Percentiles rank a stretch among this genome's conserved stretches.
Conservation (phyloP, 2,113 vertebrate genomes). For the human (Homo sapiens) region DNA sequence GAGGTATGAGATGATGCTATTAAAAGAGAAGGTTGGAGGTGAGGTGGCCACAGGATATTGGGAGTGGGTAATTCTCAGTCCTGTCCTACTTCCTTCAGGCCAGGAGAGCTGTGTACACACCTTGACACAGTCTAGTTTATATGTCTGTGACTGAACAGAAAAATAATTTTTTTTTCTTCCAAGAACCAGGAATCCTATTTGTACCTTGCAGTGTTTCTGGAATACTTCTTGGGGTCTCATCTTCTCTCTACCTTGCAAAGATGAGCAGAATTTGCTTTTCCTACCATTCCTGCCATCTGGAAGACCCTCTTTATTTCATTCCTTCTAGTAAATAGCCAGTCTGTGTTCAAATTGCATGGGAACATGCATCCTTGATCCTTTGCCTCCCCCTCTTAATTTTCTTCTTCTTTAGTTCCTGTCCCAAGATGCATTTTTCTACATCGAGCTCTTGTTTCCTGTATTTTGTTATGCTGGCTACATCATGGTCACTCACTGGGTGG, state of each 20-base stretch:
- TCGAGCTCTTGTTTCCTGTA: constrained; percentile 10
- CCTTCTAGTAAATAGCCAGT: constrained; percentile 9
- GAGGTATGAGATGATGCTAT: neutral
- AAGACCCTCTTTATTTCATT: constrained; percentile 41
- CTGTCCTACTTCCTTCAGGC: neutral
- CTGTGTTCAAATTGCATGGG: constrained; percentile 31
- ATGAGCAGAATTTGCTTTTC: constrained; percentile 46
- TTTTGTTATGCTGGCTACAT: constrained; percentile 8
- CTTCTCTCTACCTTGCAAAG: constrained; percentile 44
- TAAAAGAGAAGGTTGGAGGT: neutral
- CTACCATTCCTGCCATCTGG: constrained; percentile 19
- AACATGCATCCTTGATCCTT: constrained; percentile 55
- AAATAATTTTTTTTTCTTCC: neutral
- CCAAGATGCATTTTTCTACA: constrained; percentile 15
- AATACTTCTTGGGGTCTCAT: constrained; percentile 17
- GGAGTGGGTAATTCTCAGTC: neutral
- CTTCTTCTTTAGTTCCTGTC: constrained; percentile 21
- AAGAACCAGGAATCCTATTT: neutral
- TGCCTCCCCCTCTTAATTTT: constrained; percentile 41
- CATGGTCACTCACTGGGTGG: neutral
- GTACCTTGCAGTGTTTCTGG: neutral
- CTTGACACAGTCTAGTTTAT: neutral
- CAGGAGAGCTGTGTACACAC: neutral
- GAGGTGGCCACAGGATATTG: neutral
- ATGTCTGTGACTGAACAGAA: neutral